Evolutionary conservation across 1,140 invertebrate genomes (phyloP), one percentile per base, ranked within the genome.

Genomic region (Heliconius congener): DNA sequence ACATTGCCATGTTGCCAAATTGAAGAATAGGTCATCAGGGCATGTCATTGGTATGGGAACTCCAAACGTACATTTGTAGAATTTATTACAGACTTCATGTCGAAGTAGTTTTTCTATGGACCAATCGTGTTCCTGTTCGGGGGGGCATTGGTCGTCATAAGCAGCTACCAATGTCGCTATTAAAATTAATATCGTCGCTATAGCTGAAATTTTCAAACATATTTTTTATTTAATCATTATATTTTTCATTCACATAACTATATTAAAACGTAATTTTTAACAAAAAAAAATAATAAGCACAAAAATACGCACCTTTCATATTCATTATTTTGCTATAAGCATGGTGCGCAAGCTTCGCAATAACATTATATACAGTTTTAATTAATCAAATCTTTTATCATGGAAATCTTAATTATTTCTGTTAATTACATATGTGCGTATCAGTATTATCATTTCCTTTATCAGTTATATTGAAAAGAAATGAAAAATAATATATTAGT

Each of bases 31-130:
- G 1, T 91, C 94, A 5, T 81, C 73, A 3, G 95, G 95, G 81
- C 96, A 96, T 8, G 74, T 11, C 84, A 93, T 92, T 16, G 93
- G 84, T n/a, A 95, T 88, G 1, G 95, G 90, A 18, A 84, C 76
- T 0, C 95, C 95, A 16, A 86, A 90, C 1, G 93, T 88, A 81
- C 96, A 97, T 27, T 95, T 92, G 85, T 95, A 96, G 84, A 95
- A 97, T 73, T 90, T 95, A 4, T 88, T 84, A 82, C 96, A 97
- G 79, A 96, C 93, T 2, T 94, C 91, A 81, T 96, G 93, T 0
- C 91, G 82, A 42, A 96, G 84, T 6, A 91, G 73, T 71, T 81
- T 30, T 71, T 91, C 90, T 23, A 88, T 87, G 19, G 75, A 78
- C 88, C 87, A 90, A 74, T 91, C 78, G 0, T 34, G 8, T 37